Conservation (phyloP, 53 echinoderm and acorn worm genomes). For the Paracentrotus lividus region DNA sequence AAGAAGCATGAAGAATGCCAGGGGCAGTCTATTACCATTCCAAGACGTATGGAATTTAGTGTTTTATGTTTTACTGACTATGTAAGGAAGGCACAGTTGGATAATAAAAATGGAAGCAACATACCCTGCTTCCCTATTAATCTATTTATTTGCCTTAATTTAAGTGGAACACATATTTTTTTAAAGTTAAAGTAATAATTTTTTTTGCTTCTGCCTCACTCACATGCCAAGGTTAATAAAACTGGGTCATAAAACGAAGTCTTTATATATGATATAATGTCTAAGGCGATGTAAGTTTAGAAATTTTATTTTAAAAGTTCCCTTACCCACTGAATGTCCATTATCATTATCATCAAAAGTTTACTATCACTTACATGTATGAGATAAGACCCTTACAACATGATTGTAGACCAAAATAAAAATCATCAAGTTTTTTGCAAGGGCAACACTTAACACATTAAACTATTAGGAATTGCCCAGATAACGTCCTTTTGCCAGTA, state of each 20-base stretch:
- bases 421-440: neutral
- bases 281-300: too few species aligned
- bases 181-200: neutral
- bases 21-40: conserved; percentile 28
- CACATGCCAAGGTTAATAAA: neutral
- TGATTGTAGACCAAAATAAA: neutral
- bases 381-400: too few species aligned
- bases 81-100: neutral
- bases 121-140: neutral
- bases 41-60: conserved; percentile 19
- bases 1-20: neutral
- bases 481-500: neutral
- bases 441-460: too few species aligned
- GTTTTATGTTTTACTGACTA: neutral
- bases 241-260: neutral
- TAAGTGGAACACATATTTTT: neutral
- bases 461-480: neutral
- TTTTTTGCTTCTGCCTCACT: neutral
- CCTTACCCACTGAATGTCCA: too few species aligned
- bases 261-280: neutral
- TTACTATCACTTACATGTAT: too few species aligned
- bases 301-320: too few species aligned
- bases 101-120: neutral
- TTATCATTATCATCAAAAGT: too few species aligned
- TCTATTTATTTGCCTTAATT: neutral